These are phyloP conservation scores for Oenanthe oenanthe DNA, from an alignment of 2,113 vertebrate genomes.

Conservation along the genomic window DNA sequence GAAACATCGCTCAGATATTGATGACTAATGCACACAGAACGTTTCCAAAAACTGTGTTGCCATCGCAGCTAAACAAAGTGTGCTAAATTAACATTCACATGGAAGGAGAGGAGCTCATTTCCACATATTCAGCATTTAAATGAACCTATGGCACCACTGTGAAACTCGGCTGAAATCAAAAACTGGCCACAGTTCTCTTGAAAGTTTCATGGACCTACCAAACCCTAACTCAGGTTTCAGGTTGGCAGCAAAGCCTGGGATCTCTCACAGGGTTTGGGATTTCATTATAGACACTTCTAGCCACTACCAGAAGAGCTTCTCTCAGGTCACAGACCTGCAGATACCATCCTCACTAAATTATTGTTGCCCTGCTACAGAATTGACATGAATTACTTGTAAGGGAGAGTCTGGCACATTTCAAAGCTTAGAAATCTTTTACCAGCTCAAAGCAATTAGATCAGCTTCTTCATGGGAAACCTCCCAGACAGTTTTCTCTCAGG, in stretches of 20 bases:
- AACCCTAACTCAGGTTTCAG: slow-evolving; percentile 47
- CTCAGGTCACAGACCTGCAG: neutral
- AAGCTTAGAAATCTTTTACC: neutral
- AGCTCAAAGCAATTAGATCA: slow-evolving; percentile 21
- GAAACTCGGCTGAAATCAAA: slow-evolving; percentile 47
- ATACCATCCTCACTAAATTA: neutral
- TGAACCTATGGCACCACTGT: neutral
- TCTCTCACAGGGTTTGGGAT: slow-evolving; percentile 25
- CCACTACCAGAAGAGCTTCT: neutral
- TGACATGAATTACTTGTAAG: neutral
- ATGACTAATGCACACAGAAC: slow-evolving; percentile 58
- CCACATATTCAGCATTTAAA: slow-evolving; percentile 47
- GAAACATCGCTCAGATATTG: slow-evolving; percentile 62
- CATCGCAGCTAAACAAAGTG: slow-evolving; percentile 64
- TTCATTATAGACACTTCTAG: slow-evolving; percentile 15
- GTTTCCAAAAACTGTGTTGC: slow-evolving; percentile 59
- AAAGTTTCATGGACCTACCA: slow-evolving; percentile 47
- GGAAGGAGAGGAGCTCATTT: slow-evolving; percentile 36
- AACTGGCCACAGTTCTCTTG: slow-evolving; percentile 31
- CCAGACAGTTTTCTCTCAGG: neutral
- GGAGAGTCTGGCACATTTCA: neutral
- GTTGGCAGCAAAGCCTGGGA: slow-evolving; percentile 18
- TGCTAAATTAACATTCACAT: slow-evolving; percentile 55
- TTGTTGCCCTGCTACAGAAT: neutral
- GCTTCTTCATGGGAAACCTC: neutral